Base-by-base conservation (phyloP, 1,140 invertebrate genomes). In the Whitmania pigra region DNA sequence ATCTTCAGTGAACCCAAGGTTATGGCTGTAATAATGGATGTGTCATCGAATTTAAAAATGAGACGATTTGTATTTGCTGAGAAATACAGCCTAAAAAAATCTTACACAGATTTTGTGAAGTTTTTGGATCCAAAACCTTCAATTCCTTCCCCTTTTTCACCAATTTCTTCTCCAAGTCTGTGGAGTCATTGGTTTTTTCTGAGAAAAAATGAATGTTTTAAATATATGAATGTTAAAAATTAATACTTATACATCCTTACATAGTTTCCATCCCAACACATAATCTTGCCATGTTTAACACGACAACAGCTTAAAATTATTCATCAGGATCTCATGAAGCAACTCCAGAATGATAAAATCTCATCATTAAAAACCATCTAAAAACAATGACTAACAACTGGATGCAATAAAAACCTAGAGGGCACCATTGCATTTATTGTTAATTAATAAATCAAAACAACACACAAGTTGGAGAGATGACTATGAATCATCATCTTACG, bases 81-180 rank as follows among this genome's bases (percentile, higher is more conserved):
- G 40, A 15, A 49, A 49, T 49, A 15, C 9, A 49, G 43, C 9
- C 13, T n/a, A 7, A 63, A 63, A 25, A 2, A 2, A 55, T 77
- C 78, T 79, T 79, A 84, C 83, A 88, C n/a, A 97, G 87, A 84
- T 95, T 97, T 84, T 97, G 94, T 0, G 93, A 93, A 0, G 91
- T 85, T 84, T 97, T 97, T 7, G 86, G 85, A 82, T 97, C 94
- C 9, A 98, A 81, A 7, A 97, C 92, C 79, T 90, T 90, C 0
- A 96, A 82, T 80, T 94, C 90, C 82, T 94, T 93, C 4, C 89
- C 88, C 81, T 95, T 95, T 80, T 94, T 96, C 71, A 76, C 76
- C 31, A 83, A 84, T 81, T 81, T 88, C 84, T 88, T 89, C 49
- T 73, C 75, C 18, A 68, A 66, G 40, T 74, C 69, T 76, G 89